A percentile compares a stretch with the other conserved stretches of the same genome.
Conservation (phyloP, 2,797 vertebrate genomes). For the Premnoplex brunnescens region DNA sequence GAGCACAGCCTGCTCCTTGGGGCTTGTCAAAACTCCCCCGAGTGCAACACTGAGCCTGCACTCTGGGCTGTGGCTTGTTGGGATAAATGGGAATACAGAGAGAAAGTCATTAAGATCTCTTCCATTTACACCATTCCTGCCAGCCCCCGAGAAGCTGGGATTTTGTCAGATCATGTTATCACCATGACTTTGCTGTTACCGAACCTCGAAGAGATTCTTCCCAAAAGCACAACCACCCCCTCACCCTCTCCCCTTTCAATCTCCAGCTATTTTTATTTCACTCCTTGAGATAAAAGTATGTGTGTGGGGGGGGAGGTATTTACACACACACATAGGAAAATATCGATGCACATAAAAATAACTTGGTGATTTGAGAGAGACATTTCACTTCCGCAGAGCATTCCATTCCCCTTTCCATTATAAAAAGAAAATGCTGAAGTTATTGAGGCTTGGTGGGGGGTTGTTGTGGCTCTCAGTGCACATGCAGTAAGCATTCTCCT, state of each 20-base stretch:
- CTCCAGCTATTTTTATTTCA: slow-evolving; percentile 13
- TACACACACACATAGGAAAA: slow-evolving; percentile 22
- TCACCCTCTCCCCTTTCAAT: not conserved
- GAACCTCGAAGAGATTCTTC: slow-evolving; percentile 38
- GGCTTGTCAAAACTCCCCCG: slow-evolving; percentile 40
- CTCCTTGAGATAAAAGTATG: not conserved
- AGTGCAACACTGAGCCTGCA: not conserved
- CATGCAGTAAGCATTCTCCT: not conserved
- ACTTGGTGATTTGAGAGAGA: not conserved
- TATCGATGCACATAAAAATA: slow-evolving; percentile 34
- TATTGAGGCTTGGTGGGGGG: not conserved
- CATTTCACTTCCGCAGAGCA: not conserved
- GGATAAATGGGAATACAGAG: slow-evolving; percentile 39
- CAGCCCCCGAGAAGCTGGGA: slow-evolving; percentile 32
- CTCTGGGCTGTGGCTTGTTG: slow-evolving; percentile 6
- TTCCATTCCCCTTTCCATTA: not conserved
- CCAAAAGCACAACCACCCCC: slow-evolving; percentile 8
- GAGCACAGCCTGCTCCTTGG: not conserved
- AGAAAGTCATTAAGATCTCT: slow-evolving; percentile 30
- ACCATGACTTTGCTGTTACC: not conserved
- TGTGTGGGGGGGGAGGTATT: not conserved
- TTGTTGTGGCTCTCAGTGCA: fast-evolving
- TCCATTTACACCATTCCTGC: slow-evolving; percentile 43
- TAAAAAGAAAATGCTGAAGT: not conserved
- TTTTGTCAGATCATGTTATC: slow-evolving; percentile 62